Percentiles rank a stretch among this genome's conserved stretches.
phyloP scores from a whole-genome alignment of 2,888 invertebrate genomes.

The Volucella bombylans region DNA sequence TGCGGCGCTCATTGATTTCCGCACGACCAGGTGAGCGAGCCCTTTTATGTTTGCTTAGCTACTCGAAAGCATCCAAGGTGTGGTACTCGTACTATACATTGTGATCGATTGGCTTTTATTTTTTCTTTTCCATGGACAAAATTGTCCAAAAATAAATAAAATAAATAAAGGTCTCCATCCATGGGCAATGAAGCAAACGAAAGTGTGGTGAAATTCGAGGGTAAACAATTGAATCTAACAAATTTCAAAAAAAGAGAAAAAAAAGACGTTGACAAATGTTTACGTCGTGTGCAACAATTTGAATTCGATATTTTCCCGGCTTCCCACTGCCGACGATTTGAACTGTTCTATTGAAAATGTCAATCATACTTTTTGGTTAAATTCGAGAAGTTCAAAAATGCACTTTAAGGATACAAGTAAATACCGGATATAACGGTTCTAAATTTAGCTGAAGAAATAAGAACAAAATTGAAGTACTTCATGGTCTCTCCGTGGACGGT shows the following conservation, averaged over 20 bases:
- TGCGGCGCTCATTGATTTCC: slow-evolving; percentile 35
- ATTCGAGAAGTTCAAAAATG: not conserved
- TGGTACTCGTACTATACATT: slow-evolving; percentile 14
- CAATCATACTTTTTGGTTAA: slow-evolving; percentile 25
- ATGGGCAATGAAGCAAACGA: slow-evolving; percentile 50
- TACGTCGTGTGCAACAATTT: no score
- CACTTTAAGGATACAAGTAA: slow-evolving; percentile 30
- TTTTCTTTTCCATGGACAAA: no score
- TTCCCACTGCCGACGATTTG: no score
- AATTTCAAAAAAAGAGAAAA: slow-evolving; percentile 5
- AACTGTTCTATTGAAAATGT: slow-evolving; percentile 17
- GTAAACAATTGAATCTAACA: slow-evolving; percentile 16
- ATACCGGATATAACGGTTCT: slow-evolving; percentile 41
- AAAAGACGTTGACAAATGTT: slow-evolving; percentile 11
- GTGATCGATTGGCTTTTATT: no score
- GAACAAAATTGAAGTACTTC: slow-evolving; percentile 3
- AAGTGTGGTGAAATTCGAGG: slow-evolving; percentile 32
- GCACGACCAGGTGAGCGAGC: slow-evolving; percentile 23
- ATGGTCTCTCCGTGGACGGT: not conserved
- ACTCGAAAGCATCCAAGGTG: slow-evolving; percentile 53
- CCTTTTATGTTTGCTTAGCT: slow-evolving; percentile 59
- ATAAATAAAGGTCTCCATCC: slow-evolving; percentile 10
- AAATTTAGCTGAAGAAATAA: slow-evolving; percentile 36
- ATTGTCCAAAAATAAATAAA: no score
- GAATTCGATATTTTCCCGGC: no score